These are phyloP conservation scores for Tauraco hartlaubi DNA, from an alignment of 2,797 vertebrate species.

Conservation along the genomic window DNA sequence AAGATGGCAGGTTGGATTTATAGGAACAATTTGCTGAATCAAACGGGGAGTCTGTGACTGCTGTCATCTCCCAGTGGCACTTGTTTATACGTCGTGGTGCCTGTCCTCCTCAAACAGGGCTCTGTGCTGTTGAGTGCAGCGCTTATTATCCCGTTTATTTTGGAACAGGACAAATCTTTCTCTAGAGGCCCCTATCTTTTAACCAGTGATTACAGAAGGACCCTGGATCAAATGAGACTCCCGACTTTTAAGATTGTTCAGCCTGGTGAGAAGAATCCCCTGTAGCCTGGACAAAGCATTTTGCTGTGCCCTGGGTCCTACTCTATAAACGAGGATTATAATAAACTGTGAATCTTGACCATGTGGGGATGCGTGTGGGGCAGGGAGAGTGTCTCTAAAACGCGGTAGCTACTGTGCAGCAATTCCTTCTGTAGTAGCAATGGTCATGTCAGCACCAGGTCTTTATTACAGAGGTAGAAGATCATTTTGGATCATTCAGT, in stretches of 20 bases:
- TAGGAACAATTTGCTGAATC: constrained; percentile 9
- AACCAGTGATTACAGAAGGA: background rate
- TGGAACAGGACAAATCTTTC: background rate
- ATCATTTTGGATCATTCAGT: background rate
- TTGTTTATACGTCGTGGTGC: background rate
- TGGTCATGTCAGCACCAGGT: accelerated
- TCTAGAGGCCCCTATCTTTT: background rate
- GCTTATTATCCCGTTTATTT: background rate
- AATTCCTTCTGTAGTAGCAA: background rate
- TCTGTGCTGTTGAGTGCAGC: background rate
- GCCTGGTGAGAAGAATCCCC: background rate
- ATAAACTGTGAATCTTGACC: background rate
- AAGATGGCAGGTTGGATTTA: background rate
- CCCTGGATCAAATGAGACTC: background rate
- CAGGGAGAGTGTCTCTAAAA: background rate
- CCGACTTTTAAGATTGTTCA: background rate
- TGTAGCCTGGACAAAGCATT: background rate
- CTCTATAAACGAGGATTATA: background rate
- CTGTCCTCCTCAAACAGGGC: background rate
- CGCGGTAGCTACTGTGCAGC: background rate
- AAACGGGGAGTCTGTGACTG: background rate
- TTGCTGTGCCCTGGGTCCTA: background rate
- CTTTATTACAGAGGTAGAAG: accelerated
- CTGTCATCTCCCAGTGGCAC: background rate
- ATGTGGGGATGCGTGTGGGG: accelerated